Conservation (phyloP, 53 echinoderm and acorn worm species). For the Holothuria leucospilota region DNA sequence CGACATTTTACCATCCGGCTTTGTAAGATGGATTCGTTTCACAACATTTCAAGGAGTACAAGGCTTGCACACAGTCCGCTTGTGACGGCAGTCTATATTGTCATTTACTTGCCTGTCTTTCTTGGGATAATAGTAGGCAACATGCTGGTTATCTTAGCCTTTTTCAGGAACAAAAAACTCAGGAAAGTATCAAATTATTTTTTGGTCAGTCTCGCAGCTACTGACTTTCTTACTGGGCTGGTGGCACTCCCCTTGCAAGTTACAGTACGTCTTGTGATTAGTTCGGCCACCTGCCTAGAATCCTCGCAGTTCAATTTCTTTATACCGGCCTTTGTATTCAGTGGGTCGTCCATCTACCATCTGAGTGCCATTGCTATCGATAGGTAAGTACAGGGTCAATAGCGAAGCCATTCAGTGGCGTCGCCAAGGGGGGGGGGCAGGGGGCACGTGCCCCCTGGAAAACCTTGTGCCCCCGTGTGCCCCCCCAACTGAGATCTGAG, state of each 20-base stretch:
- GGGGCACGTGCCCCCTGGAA: too few species aligned
- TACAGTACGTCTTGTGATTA: constrained; percentile 21
- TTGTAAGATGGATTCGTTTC: too few species aligned
- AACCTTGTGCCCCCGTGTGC: too few species aligned
- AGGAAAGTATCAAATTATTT: constrained; percentile 41
- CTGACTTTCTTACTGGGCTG: constrained; percentile 36
- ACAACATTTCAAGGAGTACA: too few species aligned
- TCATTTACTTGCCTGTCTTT: constrained; percentile 17
- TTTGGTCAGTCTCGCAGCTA: constrained; percentile 30
- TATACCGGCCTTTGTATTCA: constrained; percentile 32
- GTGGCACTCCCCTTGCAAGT: constrained; percentile 10
- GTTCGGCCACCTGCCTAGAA: constrained; percentile 26
- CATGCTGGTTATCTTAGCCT: constrained; percentile 32
- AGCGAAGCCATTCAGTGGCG: too few species aligned
- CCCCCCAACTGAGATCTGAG: too few species aligned
- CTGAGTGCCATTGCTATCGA: constrained; percentile 29
- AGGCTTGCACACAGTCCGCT: not conserved
- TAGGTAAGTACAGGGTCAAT: not conserved
- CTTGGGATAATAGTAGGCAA: constrained; percentile 28
- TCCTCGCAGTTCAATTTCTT: constrained; percentile 22
- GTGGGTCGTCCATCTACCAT: constrained; percentile 30
- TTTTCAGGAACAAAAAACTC: not conserved
- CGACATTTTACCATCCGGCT: too few species aligned
- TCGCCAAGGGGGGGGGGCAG: too few species aligned
- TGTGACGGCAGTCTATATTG: not conserved